phyloP scores from a whole-genome alignment of 2,797 vertebrate species.

The Arnoldichthys spilopterus region DNA sequence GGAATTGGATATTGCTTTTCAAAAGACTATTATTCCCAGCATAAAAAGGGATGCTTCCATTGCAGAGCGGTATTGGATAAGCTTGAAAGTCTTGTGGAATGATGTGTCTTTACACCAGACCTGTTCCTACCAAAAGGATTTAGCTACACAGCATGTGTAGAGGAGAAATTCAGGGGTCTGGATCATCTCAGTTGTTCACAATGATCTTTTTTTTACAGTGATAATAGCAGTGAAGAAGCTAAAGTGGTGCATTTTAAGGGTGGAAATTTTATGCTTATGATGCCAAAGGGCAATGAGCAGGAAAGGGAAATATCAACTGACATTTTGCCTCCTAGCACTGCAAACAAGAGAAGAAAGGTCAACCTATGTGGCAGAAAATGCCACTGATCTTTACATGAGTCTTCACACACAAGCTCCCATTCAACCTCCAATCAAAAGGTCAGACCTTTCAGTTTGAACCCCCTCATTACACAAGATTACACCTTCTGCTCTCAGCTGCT shows the following conservation, averaged over 20 bases:
- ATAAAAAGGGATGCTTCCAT: slow-evolving; percentile 3
- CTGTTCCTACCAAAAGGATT: slow-evolving; percentile 3
- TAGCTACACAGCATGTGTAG: neutral
- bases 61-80: neutral
- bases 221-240: neutral
- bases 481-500: slow-evolving; percentile 1
- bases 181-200: neutral
- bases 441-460: slow-evolving; percentile 54
- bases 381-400: slow-evolving; percentile 67
- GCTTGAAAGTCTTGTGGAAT: neutral
- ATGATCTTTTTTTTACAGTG: neutral
- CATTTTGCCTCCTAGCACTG: slow-evolving; percentile 66
- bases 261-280: slow-evolving; percentile 60
- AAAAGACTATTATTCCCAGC: slow-evolving; percentile 17
- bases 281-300: slow-evolving; percentile 43
- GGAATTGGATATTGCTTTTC: slow-evolving; percentile 41
- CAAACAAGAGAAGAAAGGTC: slow-evolving; percentile 61
- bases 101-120: slow-evolving; percentile 5
- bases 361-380: slow-evolving; percentile 62
- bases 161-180: neutral
- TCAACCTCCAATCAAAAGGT: slow-evolving; percentile 52
- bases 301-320: slow-evolving; percentile 57
- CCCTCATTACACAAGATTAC: slow-evolving; percentile 29
- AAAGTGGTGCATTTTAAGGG: slow-evolving; percentile 50
- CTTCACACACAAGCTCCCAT: slow-evolving; percentile 46